A percentile compares a stretch with the other conserved stretches of the same genome.
Evolutionary conservation across 2,888 invertebrate species (phyloP).

Genomic region (Caenorhabditis sp.): DNA sequence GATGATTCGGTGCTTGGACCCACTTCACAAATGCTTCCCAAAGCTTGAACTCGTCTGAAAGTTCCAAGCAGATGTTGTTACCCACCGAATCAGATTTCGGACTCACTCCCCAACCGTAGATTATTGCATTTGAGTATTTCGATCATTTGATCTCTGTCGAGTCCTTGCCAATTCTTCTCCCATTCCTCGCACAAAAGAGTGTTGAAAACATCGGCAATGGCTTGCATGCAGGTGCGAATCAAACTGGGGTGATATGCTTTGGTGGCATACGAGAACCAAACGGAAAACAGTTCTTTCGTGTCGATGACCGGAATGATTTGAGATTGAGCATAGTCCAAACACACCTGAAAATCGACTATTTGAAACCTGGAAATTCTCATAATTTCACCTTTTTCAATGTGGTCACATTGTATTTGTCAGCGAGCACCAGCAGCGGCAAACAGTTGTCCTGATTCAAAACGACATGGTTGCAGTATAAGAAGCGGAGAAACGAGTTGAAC

Average conservation of each 20-base stretch:
- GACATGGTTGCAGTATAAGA: conserved; percentile 84
- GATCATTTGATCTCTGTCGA: conserved; percentile 84
- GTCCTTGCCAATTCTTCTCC: conserved; percentile 82
- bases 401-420: conserved; percentile 84
- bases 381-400: conserved; percentile 83
- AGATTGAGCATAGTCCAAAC: conserved; percentile 84
- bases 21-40: conserved; percentile 84
- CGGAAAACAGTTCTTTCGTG: conserved; percentile 84
- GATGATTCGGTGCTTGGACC: conserved; percentile 82
- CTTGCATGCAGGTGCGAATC: conserved; percentile 76
- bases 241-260: conserved; percentile 82
- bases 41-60: conserved; percentile 84
- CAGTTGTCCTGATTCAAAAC: conserved; percentile 84
- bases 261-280: conserved; percentile 85
- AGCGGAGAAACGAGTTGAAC: conserved; percentile 84
- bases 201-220: conserved; percentile 78
- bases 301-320: conserved; percentile 83
- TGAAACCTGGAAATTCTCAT: conserved; percentile 1
- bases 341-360: conserved; percentile 78
- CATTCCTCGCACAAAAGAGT: conserved; percentile 83
- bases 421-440: conserved; percentile 84
- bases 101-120: conserved; percentile 81
- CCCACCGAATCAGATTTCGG: neutral
- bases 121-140: conserved; percentile 84
- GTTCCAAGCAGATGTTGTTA: too few species aligned